A percentile compares a stretch with the other conserved stretches of the same genome.
phyloP scores from a whole-genome alignment of 2,113 vertebrate species.

The Siphamia tubifer region DNA sequence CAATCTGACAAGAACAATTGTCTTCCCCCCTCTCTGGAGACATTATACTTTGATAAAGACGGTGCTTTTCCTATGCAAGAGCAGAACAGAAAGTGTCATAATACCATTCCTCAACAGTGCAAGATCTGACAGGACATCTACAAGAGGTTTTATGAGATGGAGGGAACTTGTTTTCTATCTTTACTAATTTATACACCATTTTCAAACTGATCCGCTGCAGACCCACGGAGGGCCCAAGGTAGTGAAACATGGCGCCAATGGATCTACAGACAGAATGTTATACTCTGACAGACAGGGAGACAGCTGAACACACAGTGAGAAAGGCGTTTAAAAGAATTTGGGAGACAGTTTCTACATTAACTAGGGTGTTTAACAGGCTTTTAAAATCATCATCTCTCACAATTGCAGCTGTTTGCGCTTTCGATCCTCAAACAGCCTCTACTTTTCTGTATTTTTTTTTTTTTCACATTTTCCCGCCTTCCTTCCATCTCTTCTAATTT shows the following conservation, averaged over 20 bases:
- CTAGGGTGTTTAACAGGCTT: conserved; percentile 21
- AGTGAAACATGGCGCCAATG: conserved; percentile 21
- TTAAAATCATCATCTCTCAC: background rate
- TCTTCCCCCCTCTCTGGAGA: conserved; percentile 49
- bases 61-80: conserved; percentile 41
- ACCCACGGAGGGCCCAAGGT: background rate
- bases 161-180: conserved; percentile 56
- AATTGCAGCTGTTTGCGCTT: background rate
- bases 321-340: conserved; percentile 10
- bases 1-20: conserved; percentile 48
- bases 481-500: background rate
- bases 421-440: no score
- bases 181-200: conserved; percentile 56
- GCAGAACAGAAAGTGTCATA: conserved; percentile 46
- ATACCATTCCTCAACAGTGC: conserved; percentile 39
- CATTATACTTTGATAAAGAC: conserved; percentile 65
- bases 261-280: background rate
- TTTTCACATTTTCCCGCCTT: background rate
- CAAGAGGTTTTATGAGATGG: conserved; percentile 51
- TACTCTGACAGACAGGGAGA: conserved; percentile 3
- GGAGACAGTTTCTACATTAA: background rate
- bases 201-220: conserved; percentile 14
- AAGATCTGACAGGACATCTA: conserved; percentile 62
- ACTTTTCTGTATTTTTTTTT: background rate
- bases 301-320: background rate